Conservation (phyloP, 2,113 vertebrate genomes). For the Damaliscus lunatus region DNA sequence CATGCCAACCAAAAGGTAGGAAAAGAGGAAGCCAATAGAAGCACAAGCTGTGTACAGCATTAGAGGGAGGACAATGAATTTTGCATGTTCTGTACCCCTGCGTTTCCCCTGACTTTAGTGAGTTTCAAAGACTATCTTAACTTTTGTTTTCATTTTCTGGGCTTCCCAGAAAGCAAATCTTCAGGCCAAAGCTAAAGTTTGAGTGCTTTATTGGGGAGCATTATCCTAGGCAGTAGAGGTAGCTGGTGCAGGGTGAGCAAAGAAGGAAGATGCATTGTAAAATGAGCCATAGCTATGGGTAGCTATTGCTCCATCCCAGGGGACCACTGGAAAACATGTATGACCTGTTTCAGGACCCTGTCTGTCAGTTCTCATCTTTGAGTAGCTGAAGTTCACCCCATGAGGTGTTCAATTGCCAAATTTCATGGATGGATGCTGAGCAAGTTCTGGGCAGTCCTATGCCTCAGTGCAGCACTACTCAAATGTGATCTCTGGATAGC, state of each 20-base stretch:
- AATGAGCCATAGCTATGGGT: not conserved
- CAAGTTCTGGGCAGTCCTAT: not conserved
- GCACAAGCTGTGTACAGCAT: not conserved
- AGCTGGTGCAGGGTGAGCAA: not conserved
- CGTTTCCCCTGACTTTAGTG: not conserved
- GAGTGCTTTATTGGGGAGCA: not conserved
- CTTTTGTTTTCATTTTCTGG: not conserved
- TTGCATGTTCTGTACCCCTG: not conserved
- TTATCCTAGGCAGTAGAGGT: not conserved
- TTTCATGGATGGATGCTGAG: not conserved
- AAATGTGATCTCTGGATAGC: not conserved
- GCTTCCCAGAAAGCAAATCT: not conserved
- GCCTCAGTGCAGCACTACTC: not conserved
- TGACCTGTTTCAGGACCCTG: not conserved
- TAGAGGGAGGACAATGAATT: not conserved
- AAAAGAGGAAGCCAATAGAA: not conserved
- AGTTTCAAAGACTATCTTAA: not conserved
- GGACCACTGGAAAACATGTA: not conserved
- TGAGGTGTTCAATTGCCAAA: not conserved
- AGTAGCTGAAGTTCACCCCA: not conserved
- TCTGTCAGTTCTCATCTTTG: not conserved
- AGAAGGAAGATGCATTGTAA: not conserved
- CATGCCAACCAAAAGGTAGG: not conserved
- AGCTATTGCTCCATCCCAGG: not conserved
- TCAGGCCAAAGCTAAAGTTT: not conserved